Percentiles rank a stretch among this genome's conserved stretches.
These are phyloP conservation scores for Euclidia mi DNA, from an alignment of 2,888 invertebrate genomes.

Conservation along the genomic window DNA sequence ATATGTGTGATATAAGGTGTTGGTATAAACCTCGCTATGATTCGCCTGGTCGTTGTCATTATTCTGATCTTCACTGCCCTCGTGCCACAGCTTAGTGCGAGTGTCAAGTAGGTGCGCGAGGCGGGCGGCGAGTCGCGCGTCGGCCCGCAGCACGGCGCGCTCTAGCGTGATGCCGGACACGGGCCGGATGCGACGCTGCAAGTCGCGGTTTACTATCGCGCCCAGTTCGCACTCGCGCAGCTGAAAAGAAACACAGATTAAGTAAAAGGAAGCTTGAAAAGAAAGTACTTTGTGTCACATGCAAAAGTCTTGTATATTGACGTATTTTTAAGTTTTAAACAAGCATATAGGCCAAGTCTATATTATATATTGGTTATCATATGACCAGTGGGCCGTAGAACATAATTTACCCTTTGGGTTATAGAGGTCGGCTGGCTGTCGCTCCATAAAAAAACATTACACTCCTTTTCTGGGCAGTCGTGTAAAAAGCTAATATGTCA, in stretches of 20 bases:
- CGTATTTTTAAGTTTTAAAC: no score
- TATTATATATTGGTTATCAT: no score
- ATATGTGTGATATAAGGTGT: not conserved
- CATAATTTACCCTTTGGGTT: no score
- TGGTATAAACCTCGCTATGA: constrained; percentile 48
- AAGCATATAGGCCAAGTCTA: no score
- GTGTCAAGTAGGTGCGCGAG: constrained; percentile 97
- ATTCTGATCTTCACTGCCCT: constrained; percentile 38
- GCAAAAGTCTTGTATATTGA: no score
- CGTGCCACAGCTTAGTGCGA: constrained; percentile 94
- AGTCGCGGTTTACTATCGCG: constrained; percentile 98
- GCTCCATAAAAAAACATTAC: no score
- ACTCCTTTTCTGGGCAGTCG: no score
- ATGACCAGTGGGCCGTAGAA: no score
- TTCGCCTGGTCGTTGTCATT: constrained; percentile 60
- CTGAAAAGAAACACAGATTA: constrained; percentile 87
- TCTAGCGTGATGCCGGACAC: constrained; percentile 97
- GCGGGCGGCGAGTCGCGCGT: constrained; percentile 97
- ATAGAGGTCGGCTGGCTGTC: no score
- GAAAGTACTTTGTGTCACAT: no score
- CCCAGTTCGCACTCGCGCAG: constrained; percentile 97
- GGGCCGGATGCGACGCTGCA: constrained; percentile 97
- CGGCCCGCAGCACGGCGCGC: constrained; percentile 96
- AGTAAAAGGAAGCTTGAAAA: no score
- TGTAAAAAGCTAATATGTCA: no score